Percentiles rank a stretch among this genome's conserved stretches.
These are phyloP conservation scores for Pimpla rufipes DNA, from an alignment of 2,888 invertebrate genomes.

Conservation along the genomic window DNA sequence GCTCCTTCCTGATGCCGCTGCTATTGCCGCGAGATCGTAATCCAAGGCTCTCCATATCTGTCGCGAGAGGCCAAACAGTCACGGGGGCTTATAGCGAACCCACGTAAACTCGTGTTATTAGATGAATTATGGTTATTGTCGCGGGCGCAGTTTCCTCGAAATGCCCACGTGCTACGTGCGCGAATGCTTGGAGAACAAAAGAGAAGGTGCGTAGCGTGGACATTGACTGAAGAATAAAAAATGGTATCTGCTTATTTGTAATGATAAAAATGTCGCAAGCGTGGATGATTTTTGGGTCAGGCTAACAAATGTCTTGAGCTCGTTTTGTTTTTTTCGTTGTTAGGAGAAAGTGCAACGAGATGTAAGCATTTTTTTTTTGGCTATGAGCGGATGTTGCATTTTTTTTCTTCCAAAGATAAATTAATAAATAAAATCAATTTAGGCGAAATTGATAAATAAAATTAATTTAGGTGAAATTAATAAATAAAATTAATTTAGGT, in stretches of 20 bases:
- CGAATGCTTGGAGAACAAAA: not conserved
- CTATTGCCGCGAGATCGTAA: slow-evolving; percentile 66
- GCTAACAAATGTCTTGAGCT: too few relatives aligned
- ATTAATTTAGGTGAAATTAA: too few relatives aligned
- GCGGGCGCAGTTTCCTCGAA: slow-evolving; percentile 17
- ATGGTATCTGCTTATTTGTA: not conserved
- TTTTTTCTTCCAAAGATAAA: too few relatives aligned
- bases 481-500: too few relatives aligned
- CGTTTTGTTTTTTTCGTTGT: too few relatives aligned
- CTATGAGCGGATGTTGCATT: too few relatives aligned
- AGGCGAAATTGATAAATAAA: too few relatives aligned
- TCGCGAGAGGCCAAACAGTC: slow-evolving; percentile 54
- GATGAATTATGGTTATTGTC: slow-evolving; percentile 44
- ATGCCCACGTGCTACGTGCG: slow-evolving; percentile 26
- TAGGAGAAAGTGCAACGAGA: too few relatives aligned
- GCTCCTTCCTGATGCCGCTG: slow-evolving; percentile 33
- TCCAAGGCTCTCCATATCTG: slow-evolving; percentile 70
- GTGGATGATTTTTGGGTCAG: too few relatives aligned
- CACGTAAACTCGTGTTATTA: slow-evolving; percentile 47
- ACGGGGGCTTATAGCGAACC: slow-evolving; percentile 55
- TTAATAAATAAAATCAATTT: too few relatives aligned
- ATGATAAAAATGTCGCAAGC: not conserved
- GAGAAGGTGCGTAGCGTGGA: not conserved
- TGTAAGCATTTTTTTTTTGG: too few relatives aligned
- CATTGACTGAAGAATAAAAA: not conserved